Conservation (phyloP, 2,797 vertebrate species). For the Xiphophorus birchmanni region DNA sequence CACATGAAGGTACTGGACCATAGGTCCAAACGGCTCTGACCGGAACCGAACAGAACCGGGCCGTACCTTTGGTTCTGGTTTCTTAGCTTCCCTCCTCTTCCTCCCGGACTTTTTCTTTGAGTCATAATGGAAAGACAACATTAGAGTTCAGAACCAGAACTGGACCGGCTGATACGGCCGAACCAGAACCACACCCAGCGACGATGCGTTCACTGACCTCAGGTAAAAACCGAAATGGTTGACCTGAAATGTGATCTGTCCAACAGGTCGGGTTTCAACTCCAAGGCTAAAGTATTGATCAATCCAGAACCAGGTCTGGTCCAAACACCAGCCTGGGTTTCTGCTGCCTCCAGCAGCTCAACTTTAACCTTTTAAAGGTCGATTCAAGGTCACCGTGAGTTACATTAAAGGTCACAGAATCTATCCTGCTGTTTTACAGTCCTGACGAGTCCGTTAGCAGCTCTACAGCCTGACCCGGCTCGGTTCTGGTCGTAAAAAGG, state of each 20-base stretch:
- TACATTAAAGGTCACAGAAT: too few species aligned
- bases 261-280: neutral
- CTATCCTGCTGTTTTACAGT: too few species aligned
- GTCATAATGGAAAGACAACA: slow-evolving; percentile 47
- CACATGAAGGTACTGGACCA: neutral
- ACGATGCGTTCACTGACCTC: neutral
- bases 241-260: neutral
- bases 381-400: too few species aligned
- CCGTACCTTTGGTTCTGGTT: slow-evolving; percentile 45
- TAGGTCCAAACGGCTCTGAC: too few species aligned
- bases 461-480: too few species aligned
- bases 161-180: neutral
- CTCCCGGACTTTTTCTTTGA: slow-evolving; percentile 2
- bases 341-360: too few species aligned
- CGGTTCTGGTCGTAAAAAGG: too few species aligned
- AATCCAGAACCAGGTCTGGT: neutral
- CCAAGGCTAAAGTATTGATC: too few species aligned
- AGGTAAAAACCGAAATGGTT: neutral
- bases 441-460: too few species aligned
- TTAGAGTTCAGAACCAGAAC: neutral
- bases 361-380: too few species aligned
- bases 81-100: slow-evolving; percentile 24
- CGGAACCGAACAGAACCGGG: too few species aligned
- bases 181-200: neutral
- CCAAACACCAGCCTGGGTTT: too few species aligned